Conservation (phyloP, 1,140 invertebrate species). For the Heliothis subflexa region DNA sequence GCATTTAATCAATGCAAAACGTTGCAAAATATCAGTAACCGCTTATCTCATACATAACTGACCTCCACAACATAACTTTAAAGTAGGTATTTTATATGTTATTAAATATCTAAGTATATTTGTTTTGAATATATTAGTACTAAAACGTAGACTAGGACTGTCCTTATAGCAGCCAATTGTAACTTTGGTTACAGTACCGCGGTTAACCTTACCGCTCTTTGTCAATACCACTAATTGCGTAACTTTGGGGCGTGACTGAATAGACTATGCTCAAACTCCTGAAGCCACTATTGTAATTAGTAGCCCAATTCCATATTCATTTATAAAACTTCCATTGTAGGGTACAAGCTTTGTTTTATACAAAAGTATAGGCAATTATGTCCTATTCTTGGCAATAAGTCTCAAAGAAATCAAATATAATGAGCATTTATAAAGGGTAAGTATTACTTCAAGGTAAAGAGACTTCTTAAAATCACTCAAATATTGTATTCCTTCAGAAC, state of each 20-base stretch:
- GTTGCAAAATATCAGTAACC: no score
- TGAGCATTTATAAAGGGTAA: no score
- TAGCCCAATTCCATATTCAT: neutral
- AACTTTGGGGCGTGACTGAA: slow-evolving; percentile 24
- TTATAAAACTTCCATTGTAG: neutral
- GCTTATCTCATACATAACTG: no score
- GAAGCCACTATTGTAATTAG: neutral
- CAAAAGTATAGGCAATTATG: no score
- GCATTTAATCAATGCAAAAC: no score
- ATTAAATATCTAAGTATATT: no score
- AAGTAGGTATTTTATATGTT: no score
- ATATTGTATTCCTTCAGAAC: neutral
- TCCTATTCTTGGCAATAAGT: neutral
- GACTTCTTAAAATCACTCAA: neutral
- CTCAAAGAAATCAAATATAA: no score
- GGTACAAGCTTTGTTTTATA: no score
- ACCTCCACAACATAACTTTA: no score
- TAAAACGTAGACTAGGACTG: no score
- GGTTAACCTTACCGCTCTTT: slow-evolving; percentile 22
- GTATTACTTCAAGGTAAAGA: neutral
- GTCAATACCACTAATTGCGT: slow-evolving; percentile 29
- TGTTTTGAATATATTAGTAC: no score
- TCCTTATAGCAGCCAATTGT: neutral
- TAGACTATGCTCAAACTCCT: neutral
- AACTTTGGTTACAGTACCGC: neutral